phyloP scores from a whole-genome alignment of 2,888 invertebrate species.

The Nipponacmea schrenckii region DNA sequence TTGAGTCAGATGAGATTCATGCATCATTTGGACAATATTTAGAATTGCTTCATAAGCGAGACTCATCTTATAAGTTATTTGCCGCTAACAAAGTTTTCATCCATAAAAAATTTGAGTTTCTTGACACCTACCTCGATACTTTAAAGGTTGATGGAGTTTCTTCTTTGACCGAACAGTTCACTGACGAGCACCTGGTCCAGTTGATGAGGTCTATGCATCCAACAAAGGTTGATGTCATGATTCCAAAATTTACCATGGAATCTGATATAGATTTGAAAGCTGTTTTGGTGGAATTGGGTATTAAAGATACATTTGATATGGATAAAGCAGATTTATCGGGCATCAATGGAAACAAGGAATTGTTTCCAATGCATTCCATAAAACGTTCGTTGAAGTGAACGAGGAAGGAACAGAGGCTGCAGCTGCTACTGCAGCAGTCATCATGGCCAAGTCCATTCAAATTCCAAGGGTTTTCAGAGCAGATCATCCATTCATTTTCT shows the following conservation, averaged over 20 bases:
- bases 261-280: conserved; percentile 39
- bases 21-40: conserved; percentile 33
- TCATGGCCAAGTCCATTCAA: conserved; percentile 29
- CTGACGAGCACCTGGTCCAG: conserved; percentile 8
- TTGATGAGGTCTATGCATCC: conserved; percentile 1
- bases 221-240: conserved; percentile 8
- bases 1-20: conserved; percentile 33
- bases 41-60: conserved; percentile 29
- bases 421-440: conserved; percentile 53
- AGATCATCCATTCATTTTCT: conserved; percentile 61
- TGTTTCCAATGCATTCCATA: conserved; percentile 60
- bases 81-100: conserved; percentile 57
- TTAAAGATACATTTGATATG: conserved; percentile 51
- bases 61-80: conserved; percentile 39
- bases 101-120: conserved; percentile 36
- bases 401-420: conserved; percentile 65
- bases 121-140: conserved; percentile 42
- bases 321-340: conserved; percentile 57
- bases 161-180: conserved; percentile 38
- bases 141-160: conserved; percentile 42
- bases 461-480: conserved; percentile 39
- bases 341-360: conserved; percentile 41
- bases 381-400: conserved; percentile 64
- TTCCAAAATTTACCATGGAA: conserved; percentile 57
- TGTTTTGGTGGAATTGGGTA: conserved; percentile 46